Conservation (phyloP, 2,888 invertebrate species). For the Metellina segmentata region DNA sequence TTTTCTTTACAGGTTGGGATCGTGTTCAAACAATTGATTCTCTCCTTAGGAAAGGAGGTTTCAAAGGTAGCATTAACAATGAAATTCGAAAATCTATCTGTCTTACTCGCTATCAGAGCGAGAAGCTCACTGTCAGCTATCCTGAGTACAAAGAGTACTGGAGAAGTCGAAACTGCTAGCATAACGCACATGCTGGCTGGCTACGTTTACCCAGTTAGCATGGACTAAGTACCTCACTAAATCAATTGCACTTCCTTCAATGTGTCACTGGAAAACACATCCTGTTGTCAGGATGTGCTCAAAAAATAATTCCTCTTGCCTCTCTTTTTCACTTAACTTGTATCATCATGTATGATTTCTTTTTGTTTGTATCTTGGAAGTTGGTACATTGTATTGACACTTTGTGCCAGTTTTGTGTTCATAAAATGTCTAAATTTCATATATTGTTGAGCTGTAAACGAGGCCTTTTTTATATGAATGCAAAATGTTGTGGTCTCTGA, state of each 20-base stretch:
- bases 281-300: constrained; percentile 5
- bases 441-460: no score
- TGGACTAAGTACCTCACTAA: constrained; percentile 36
- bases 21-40: constrained; percentile 99
- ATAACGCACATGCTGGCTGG: constrained; percentile 63
- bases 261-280: neutral
- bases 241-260: constrained; percentile 25
- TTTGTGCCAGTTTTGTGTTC: no score
- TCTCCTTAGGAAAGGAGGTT: constrained; percentile 97
- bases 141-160: constrained; percentile 85
- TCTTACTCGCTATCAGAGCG: constrained; percentile 97
- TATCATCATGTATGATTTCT: neutral
- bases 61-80: constrained; percentile 90
- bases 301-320: neutral
- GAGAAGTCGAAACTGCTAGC: constrained; percentile 70
- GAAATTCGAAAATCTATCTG: constrained; percentile 94
- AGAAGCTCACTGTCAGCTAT: constrained; percentile 94
- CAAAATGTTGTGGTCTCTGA: no score
- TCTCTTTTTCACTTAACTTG: neutral
- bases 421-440: no score
- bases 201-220: constrained; percentile 21
- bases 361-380: neutral
- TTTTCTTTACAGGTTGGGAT: constrained; percentile 92
- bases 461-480: no score
- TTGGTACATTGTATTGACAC: no score